phyloP scores from a whole-genome alignment of 2,113 vertebrate genomes.

The Cnemophilus loriae region DNA sequence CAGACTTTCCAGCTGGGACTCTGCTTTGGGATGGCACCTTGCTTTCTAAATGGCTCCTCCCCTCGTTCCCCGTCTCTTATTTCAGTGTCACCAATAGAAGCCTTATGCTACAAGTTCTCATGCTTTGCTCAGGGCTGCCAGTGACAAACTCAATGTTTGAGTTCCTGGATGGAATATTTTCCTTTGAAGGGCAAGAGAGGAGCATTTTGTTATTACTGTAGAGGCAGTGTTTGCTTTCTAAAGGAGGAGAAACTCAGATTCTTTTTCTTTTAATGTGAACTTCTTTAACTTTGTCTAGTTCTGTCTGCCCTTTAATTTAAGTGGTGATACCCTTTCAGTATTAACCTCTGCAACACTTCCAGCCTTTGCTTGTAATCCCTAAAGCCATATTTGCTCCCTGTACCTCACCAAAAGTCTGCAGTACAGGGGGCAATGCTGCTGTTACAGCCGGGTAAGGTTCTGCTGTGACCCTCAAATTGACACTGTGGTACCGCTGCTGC shows the following conservation, averaged over 20 bases:
- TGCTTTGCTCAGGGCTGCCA: conserved; percentile 47
- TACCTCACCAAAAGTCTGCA: background rate
- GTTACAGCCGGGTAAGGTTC: background rate
- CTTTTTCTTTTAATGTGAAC: background rate
- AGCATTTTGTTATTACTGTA: background rate
- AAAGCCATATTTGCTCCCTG: conserved; percentile 60
- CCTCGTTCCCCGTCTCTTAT: accelerated
- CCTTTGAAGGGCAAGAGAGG: background rate
- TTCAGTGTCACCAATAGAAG: background rate
- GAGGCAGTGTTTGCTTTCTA: background rate
- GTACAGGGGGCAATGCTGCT: background rate
- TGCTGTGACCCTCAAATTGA: background rate
- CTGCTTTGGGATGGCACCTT: background rate
- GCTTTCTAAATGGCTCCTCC: background rate
- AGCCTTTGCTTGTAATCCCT: conserved; percentile 19
- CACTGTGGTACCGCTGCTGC: conserved; percentile 33
- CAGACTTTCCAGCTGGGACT: background rate
- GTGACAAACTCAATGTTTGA: background rate
- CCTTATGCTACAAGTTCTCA: background rate
- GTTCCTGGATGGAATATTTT: background rate
- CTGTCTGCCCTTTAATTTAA: background rate
- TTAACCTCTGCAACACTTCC: background rate
- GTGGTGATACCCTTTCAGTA: background rate
- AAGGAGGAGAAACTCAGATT: background rate
- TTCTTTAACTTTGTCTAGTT: background rate